Evolutionary conservation across 1,140 invertebrate species (phyloP).

Genomic region (Colletes gigas): DNA sequence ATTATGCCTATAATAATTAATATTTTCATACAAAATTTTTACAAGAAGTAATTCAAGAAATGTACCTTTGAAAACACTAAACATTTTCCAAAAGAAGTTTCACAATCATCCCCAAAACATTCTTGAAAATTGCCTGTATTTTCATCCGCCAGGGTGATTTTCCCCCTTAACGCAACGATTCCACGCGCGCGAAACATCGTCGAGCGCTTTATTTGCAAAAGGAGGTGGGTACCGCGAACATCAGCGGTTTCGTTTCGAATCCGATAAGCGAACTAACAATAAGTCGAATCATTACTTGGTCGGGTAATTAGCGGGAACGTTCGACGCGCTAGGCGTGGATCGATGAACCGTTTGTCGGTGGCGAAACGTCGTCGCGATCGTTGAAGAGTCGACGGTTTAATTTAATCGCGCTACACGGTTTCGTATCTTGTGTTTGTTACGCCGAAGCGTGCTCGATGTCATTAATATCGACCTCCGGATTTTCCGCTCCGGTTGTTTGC

Average conservation of each 20-base stretch:
- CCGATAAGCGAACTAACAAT: conserved; percentile 8
- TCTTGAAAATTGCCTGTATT: too few relatives aligned
- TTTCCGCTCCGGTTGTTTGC: conserved; percentile 16
- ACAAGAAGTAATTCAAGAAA: too few relatives aligned
- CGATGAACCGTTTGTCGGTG: background rate
- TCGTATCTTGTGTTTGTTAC: conserved; percentile 53
- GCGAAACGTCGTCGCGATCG: background rate
- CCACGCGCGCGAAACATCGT: too few relatives aligned
- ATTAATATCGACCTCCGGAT: conserved; percentile 62
- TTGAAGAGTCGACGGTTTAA: conserved; percentile 41
- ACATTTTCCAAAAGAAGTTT: too few relatives aligned
- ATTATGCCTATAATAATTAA: too few relatives aligned
- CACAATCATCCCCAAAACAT: too few relatives aligned
- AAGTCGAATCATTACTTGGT: conserved; percentile 49
- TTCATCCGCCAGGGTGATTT: too few relatives aligned
- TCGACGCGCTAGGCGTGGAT: conserved; percentile 33
- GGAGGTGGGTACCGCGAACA: too few relatives aligned
- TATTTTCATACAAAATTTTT: too few relatives aligned
- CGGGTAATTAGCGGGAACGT: conserved; percentile 54
- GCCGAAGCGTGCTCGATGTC: conserved; percentile 68
- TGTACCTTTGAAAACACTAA: too few relatives aligned
- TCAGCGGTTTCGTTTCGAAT: background rate
- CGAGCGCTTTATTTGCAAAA: too few relatives aligned
- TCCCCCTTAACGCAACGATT: too few relatives aligned
- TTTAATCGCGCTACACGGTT: conserved; percentile 50